phyloP scores from a whole-genome alignment of 2,888 invertebrate species.

The Entomobrya multifasciata region DNA sequence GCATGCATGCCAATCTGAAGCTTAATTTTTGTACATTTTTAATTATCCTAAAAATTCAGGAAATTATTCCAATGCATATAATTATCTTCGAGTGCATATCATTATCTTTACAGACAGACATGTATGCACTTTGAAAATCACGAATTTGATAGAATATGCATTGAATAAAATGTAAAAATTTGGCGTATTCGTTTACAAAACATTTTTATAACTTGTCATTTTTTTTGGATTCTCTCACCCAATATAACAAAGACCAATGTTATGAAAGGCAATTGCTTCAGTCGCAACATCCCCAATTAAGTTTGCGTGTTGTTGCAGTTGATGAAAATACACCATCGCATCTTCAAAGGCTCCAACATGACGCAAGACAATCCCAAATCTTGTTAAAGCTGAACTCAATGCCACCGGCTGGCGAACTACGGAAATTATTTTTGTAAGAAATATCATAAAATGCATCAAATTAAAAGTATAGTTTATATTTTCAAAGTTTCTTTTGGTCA shows the following conservation, averaged over 20 bases:
- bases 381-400: constrained; percentile 72
- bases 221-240: constrained; percentile 55
- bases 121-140: too few species aligned
- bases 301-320: constrained; percentile 71
- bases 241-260: constrained; percentile 73
- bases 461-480: constrained; percentile 16
- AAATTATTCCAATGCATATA: not conserved
- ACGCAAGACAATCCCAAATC: constrained; percentile 75
- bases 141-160: not conserved
- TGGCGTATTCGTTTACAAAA: not conserved
- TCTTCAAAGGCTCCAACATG: constrained; percentile 75
- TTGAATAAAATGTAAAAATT: not conserved
- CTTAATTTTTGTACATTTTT: too few species aligned
- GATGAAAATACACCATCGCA: constrained; percentile 75
- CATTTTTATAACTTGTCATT: too few species aligned
- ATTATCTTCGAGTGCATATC: not conserved
- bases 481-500: not conserved
- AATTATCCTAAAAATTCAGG: too few species aligned
- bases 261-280: constrained; percentile 75
- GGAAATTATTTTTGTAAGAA: constrained; percentile 36
- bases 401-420: constrained; percentile 74
- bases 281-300: constrained; percentile 65
- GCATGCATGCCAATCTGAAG: too few species aligned
- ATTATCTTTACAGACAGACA: not conserved
- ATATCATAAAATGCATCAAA: constrained; percentile 11